Evolutionary conservation across 1,140 invertebrate genomes (phyloP), one percentile per base, ranked within the genome.

Genomic region (Bombus huntii): DNA sequence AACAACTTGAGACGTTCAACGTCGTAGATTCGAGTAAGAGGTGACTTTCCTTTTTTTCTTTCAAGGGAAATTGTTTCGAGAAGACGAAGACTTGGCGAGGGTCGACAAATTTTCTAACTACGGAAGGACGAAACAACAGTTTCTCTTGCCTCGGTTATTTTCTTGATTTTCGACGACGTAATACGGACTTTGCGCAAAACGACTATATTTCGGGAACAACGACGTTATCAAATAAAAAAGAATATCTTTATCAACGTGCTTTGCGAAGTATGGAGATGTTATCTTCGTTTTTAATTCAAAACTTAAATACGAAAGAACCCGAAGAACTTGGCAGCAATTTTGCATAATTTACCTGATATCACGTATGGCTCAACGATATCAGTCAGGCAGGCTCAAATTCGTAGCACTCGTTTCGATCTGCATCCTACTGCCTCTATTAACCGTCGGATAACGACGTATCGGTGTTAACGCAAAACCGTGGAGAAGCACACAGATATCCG

Each of bases 381-480:
- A 12, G 3, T 4, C 9, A 28, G 28, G 10, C 10, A 59, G 3
- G 28, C 59, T 13, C 28, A 62, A 39, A 73, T 44, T 47, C 42
- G n/a, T 22, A 31, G 42, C 13, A 47, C 72, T 39, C 18, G 28
- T 62, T 42, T 13, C 10, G 57, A 82, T 81, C 71, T 70, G 0
- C 34, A 44, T 71, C 2, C 44, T 0, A 22, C 10, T 25, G 13
- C 5, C 18, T 34, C 31, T 66, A 44, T 31, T 9, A n/a, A 31
- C 31, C 18, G 18, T 59, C 65, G 75, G n/a, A 28, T 37, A 76
- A 62, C 34, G 53, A 77, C 68, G 12, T 53, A 74, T 81, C 74
- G 75, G 66, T 81, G 83, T 80, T 79, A 88, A 81, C 80, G 76
- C 39, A 57, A 87, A 89, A 83, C 65, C 84, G 62, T 83, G 65